Base-by-base conservation (phyloP, 2,797 vertebrate genomes). In the Geotria australis region DNA sequence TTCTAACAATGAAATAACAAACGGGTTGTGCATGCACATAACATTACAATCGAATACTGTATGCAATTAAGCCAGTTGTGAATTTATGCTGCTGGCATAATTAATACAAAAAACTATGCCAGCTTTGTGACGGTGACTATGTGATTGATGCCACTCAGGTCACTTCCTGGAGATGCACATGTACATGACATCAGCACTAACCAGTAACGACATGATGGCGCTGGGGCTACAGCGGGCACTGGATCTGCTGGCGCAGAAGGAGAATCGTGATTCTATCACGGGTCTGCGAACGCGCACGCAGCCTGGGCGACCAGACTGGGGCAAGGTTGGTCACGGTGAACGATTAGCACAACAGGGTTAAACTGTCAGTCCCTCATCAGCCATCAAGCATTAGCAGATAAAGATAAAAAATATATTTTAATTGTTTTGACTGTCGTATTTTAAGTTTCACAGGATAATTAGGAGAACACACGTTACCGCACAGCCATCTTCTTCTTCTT, bases 211-310 rank as follows among this genome's bases (percentile, higher is more conserved):
- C 64, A 72, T 85, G 80, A 84, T 81, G 68, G 83, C 78, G 45
- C 74, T 82, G 7, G 81, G 80, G 58, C 74, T 91, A 59, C 82
- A 89, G 74, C 76, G 86, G 81, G 83, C 82, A 3, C 70, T 84
- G 15, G 79, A 86, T 59, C 73, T 85, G 7, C 69, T 88, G 65
- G 82, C 81, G 1, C 70, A 80, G 61, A 78, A 77, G 65, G 81
- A 88, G 62, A 72, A 81, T 61, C 72, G 66, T 48, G 80, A 85
- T 61, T 80, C 74, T 2, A 80, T 85, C 65, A 80, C 76, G 0
- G 83, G 80, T 1, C 74, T 88, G 48, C 73, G 74, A 59, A 76
- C 76, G 5, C 68, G 77, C 47, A 86, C 83, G 2, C 80, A 75
- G 57, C 79, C 82, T 0, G 80, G 82, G n/a, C 67, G 70, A 1